Conservation (phyloP, 2,797 vertebrate species). For the Uromys caudimaculatus region DNA sequence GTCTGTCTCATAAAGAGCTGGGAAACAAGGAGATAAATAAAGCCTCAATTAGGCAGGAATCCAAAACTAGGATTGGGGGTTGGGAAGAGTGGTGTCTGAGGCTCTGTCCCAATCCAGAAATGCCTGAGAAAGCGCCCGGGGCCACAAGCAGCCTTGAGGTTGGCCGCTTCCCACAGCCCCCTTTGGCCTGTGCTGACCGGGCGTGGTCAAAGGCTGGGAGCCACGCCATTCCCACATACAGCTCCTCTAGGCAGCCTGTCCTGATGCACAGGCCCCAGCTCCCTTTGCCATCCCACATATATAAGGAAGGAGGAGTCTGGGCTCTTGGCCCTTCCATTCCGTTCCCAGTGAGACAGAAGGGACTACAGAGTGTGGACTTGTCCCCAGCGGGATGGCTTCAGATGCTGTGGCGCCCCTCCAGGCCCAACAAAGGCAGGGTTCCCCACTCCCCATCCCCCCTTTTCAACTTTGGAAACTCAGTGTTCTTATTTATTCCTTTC, state of each 20-base stretch:
- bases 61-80: conserved; percentile 68
- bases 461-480: conserved; percentile 9
- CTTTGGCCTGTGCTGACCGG: conserved; percentile 68
- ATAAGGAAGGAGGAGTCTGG: background rate
- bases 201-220: conserved; percentile 42
- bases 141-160: conserved; percentile 63
- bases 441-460: too few species aligned
- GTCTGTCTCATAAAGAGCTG: conserved; percentile 78
- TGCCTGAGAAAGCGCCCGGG: conserved; percentile 86
- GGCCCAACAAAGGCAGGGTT: conserved; percentile 47
- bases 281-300: background rate
- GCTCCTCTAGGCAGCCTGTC: background rate
- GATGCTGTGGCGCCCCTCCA: conserved; percentile 50
- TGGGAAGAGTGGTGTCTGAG: conserved; percentile 56
- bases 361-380: background rate
- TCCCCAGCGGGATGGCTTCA: background rate
- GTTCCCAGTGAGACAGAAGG: background rate
- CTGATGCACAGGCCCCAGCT: background rate
- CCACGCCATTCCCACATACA: conserved; percentile 65
- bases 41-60: conserved; percentile 85
- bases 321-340: background rate
- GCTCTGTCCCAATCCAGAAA: conserved; percentile 82
- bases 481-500: conserved; percentile 50
- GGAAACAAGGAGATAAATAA: conserved; percentile 86
- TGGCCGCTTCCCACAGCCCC: conserved; percentile 85